Evolutionary conservation across 1,140 invertebrate genomes (phyloP).

Genomic region (Antheraea mylitta): DNA sequence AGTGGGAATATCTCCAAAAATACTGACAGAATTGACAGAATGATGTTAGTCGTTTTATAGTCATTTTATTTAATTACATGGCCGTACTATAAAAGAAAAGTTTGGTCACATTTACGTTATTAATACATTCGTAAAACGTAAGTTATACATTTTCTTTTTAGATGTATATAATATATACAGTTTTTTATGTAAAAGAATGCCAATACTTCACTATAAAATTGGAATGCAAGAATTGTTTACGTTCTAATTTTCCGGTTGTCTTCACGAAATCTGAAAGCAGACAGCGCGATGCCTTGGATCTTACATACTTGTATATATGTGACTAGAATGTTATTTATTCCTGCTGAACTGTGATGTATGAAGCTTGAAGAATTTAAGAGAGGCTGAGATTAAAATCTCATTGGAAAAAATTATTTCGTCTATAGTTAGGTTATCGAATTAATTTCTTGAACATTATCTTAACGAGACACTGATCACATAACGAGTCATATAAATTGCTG

Average conservation of each 20-base stretch:
- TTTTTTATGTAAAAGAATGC: background rate
- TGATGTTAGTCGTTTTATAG: too few relatives aligned
- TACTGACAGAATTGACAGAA: too few relatives aligned
- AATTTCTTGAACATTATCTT: conserved; percentile 46
- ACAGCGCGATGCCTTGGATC: conserved; percentile 43
- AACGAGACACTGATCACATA: conserved; percentile 46
- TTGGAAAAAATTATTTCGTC: too few relatives aligned
- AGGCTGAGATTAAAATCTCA: too few relatives aligned
- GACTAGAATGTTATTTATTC: conserved; percentile 8
- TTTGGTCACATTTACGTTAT: too few relatives aligned
- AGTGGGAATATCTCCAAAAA: too few relatives aligned
- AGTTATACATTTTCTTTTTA: too few relatives aligned
- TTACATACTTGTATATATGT: conserved; percentile 20
- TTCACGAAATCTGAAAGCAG: conserved; percentile 52
- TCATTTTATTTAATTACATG: too few relatives aligned
- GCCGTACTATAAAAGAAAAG: too few relatives aligned
- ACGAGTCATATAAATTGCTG: conserved; percentile 60
- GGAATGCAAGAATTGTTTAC: conserved; percentile 48
- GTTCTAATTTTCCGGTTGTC: conserved; percentile 74
- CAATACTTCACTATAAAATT: conserved; percentile 26
- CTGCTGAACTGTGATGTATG: conserved; percentile 13
- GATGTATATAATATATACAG: background rate
- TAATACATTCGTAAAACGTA: too few relatives aligned
- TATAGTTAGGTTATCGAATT: background rate
- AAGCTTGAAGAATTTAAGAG: background rate